phyloP scores from a whole-genome alignment of 2,797 vertebrate species.

The Psittacula echo region DNA sequence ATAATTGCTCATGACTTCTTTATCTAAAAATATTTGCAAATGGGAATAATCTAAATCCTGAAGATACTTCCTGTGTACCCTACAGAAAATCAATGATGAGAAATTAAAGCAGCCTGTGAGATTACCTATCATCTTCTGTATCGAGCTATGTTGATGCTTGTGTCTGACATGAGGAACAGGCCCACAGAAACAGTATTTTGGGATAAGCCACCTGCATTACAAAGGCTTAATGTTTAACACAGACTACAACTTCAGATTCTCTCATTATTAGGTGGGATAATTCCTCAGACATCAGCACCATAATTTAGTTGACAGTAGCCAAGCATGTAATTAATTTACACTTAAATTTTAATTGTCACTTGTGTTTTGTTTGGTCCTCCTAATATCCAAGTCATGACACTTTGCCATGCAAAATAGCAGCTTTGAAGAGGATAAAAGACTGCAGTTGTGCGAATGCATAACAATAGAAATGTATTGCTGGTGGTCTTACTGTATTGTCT shows the following conservation, averaged over 20 bases:
- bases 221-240: neutral
- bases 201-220: neutral
- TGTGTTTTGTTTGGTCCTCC: neutral
- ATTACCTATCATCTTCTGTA: neutral
- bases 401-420: neutral
- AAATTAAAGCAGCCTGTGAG: neutral
- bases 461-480: neutral
- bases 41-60: constrained; percentile 49
- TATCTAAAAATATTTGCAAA: constrained; percentile 61
- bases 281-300: neutral
- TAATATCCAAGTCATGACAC: neutral
- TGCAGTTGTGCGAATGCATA: neutral
- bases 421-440: neutral
- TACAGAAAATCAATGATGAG: constrained; percentile 52
- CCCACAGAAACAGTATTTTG: neutral
- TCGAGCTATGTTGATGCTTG: neutral
- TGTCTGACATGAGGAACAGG: neutral
- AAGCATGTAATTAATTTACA: neutral
- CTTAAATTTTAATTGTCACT: constrained; percentile 18
- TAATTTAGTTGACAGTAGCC: neutral
- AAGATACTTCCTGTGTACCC: neutral
- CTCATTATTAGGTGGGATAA: neutral
- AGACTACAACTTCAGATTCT: neutral
- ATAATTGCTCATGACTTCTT: constrained; percentile 10
- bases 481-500: neutral